A percentile compares a stretch with the other conserved stretches of the same genome.
phyloP scores from a whole-genome alignment of 2,797 vertebrate species.

The Pangasius djambal region DNA sequence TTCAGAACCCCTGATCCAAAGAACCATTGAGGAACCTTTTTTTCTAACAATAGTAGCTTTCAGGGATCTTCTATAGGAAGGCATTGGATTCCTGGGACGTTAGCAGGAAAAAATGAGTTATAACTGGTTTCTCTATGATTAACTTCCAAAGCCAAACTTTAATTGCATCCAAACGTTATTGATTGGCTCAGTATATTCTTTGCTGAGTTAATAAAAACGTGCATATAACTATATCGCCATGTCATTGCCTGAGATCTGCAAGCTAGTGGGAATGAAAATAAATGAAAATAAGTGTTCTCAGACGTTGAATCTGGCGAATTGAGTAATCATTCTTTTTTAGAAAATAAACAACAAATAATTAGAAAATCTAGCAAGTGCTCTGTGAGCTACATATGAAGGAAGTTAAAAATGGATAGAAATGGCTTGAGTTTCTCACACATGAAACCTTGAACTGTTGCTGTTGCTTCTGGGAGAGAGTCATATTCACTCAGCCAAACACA shows the following conservation, averaged over 20 bases:
- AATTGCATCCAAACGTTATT: background rate
- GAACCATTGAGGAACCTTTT: background rate
- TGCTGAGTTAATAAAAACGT: background rate
- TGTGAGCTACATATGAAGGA: background rate
- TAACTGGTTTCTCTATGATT: background rate
- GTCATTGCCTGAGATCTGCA: background rate
- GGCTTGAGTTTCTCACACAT: background rate
- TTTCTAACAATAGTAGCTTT: background rate
- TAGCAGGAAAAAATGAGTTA: background rate
- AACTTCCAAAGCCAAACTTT: background rate
- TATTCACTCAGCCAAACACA: conserved; percentile 16
- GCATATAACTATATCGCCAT: background rate
- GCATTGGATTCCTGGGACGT: background rate
- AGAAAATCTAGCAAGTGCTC: background rate
- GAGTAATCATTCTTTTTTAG: background rate
- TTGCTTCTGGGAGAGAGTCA: background rate
- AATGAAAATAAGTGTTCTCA: background rate
- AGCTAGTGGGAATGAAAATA: background rate
- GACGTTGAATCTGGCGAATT: background rate
- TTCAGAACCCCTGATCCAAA: background rate
- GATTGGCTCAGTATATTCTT: background rate
- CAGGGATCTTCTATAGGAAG: background rate
- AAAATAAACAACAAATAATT: background rate
- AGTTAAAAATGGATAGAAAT: background rate
- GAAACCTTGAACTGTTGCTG: conserved; percentile 5